Conservation (phyloP, 2,888 invertebrate genomes). For the Cynaeus angustus region DNA sequence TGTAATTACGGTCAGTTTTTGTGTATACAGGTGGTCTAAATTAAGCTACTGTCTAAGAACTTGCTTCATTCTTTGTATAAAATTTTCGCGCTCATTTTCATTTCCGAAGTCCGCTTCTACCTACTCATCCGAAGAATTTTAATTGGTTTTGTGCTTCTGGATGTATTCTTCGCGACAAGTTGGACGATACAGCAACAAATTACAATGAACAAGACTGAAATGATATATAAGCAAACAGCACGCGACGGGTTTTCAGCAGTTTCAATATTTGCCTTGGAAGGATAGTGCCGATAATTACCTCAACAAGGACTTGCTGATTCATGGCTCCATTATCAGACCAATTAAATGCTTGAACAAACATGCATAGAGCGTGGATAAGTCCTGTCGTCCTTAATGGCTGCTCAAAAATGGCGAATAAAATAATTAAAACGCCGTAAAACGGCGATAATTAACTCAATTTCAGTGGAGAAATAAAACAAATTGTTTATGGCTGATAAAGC, state of each 20-base stretch:
- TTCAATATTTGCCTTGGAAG: slow-evolving; percentile 45
- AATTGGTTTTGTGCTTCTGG: slow-evolving; percentile 54
- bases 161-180: slow-evolving; percentile 9
- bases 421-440: slow-evolving; percentile 34
- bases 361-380: slow-evolving; percentile 37
- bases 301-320: slow-evolving; percentile 55
- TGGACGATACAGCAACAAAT: slow-evolving; percentile 27
- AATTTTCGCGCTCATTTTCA: slow-evolving; percentile 38
- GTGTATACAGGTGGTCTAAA: slow-evolving; percentile 6
- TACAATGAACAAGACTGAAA: slow-evolving; percentile 10
- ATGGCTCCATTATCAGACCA: slow-evolving; percentile 54
- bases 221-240: slow-evolving; percentile 43
- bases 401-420: slow-evolving; percentile 33
- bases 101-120: slow-evolving; percentile 45
- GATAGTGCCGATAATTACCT: slow-evolving; percentile 52
- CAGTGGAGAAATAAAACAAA: slow-evolving; percentile 33
- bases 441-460: slow-evolving; percentile 15
- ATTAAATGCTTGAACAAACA: slow-evolving; percentile 51
- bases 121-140: slow-evolving; percentile 55
- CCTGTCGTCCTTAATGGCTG: slow-evolving; percentile 27
- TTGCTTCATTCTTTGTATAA: not conserved
- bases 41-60: not conserved
- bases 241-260: slow-evolving; percentile 46
- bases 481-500: slow-evolving; percentile 37
- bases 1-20: slow-evolving; percentile 9